Evolutionary conservation across 1,140 invertebrate species (phyloP).

Genomic region (Heliconius congener): DNA sequence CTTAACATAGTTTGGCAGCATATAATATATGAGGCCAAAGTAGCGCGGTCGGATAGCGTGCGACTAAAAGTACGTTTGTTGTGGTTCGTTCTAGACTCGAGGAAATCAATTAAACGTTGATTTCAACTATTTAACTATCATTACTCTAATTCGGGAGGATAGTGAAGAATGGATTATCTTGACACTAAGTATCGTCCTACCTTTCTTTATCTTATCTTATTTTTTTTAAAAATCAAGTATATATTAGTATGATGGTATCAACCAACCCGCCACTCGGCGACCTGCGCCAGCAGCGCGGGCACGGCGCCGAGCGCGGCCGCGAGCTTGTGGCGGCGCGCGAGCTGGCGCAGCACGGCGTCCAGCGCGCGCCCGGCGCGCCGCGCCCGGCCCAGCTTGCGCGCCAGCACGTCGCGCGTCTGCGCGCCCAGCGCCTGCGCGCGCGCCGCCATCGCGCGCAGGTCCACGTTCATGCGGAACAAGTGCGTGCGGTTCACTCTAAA

Average conservation of each 20-base stretch:
- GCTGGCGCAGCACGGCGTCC: conserved; percentile 65
- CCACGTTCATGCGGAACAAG: conserved; percentile 73
- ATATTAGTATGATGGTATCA: neutral
- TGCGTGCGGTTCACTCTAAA: conserved; percentile 68
- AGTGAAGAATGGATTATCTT: too few relatives aligned
- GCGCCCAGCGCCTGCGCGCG: conserved; percentile 56
- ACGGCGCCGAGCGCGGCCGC: conserved; percentile 46
- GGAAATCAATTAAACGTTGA: too few relatives aligned
- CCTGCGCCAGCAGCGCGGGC: conserved; percentile 53
- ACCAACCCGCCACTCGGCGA: conserved; percentile 55
- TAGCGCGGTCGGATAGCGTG: too few relatives aligned
- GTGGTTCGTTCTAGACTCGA: too few relatives aligned
- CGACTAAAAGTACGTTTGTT: neutral
- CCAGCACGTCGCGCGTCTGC: conserved; percentile 66
- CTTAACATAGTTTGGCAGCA: too few relatives aligned
- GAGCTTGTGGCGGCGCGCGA: conserved; percentile 68
- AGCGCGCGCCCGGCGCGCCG: conserved; percentile 63
- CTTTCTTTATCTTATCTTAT: too few relatives aligned
- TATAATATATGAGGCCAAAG: too few relatives aligned
- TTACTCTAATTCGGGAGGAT: too few relatives aligned
- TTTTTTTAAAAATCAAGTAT: too few relatives aligned
- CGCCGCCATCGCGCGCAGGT: conserved; percentile 64
- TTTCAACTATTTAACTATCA: too few relatives aligned
- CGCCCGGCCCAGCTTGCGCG: conserved; percentile 64
- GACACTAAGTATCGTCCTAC: too few relatives aligned